These are phyloP conservation scores for Gymnoscelis rufifasciata DNA, from an alignment of 2,888 invertebrate species.

Conservation along the genomic window DNA sequence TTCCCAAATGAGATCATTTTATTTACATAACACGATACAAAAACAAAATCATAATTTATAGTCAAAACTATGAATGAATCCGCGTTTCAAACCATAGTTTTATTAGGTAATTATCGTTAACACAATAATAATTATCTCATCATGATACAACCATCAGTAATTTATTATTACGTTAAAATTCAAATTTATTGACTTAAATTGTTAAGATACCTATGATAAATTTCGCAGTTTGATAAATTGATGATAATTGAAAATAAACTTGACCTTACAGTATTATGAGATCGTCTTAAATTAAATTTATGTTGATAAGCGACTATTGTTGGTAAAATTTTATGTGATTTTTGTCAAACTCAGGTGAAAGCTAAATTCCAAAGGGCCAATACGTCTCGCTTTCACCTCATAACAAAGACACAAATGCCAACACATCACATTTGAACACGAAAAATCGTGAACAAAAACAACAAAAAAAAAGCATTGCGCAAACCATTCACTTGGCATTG, in stretches of 20 bases:
- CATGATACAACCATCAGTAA: conserved; percentile 8
- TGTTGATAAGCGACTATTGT: neutral
- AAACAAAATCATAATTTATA: conserved; percentile 15
- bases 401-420: conserved; percentile 52
- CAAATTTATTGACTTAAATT: conserved; percentile 2
- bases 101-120: conserved; percentile 11
- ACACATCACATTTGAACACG: conserved; percentile 55
- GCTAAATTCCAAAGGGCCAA: conserved; percentile 30
- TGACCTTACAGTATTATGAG: too few relatives aligned
- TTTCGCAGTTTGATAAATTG: neutral
- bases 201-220: neutral
- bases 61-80: conserved; percentile 24
- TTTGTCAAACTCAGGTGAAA: conserved; percentile 18
- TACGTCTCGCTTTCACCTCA: conserved; percentile 59
- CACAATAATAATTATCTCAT: conserved; percentile 9
- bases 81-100: conserved; percentile 6
- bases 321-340: neutral
- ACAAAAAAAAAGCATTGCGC: conserved; percentile 59
- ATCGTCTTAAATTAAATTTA: too few relatives aligned
- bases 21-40: conserved; percentile 27
- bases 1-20: conserved; percentile 29
- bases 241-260: neutral
- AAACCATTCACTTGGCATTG: conserved; percentile 66
- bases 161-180: conserved; percentile 5
- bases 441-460: conserved; percentile 65